Conservation (phyloP, 92 coral and sea anemone genomes). For the Zoanthus solanderi region DNA sequence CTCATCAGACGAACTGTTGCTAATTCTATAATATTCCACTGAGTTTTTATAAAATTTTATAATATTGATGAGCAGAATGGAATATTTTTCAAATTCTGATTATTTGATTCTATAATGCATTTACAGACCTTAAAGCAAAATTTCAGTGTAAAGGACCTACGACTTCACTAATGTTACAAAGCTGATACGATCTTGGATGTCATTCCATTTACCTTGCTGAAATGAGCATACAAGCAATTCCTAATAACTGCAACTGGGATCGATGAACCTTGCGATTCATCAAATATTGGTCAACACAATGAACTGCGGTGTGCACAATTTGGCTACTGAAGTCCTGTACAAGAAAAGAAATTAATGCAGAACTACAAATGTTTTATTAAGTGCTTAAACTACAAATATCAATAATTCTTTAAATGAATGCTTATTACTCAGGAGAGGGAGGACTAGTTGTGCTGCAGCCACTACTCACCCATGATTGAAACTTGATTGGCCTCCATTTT, state of each 20-base stretch:
- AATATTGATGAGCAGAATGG: too few species aligned
- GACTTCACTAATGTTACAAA: too few species aligned
- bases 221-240: conserved; percentile 93
- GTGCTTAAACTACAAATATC: neutral
- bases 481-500: too few species aligned
- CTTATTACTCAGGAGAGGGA: neutral
- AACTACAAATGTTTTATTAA: neutral
- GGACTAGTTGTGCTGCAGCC: neutral
- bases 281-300: conserved; percentile 88
- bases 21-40: too few species aligned
- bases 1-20: too few species aligned
- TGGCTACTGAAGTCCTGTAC: conserved; percentile 92
- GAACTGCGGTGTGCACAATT: conserved; percentile 92
- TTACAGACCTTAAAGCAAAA: too few species aligned
- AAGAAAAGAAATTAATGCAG: neutral
- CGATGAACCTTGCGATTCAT: conserved; percentile 88
- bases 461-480: neutral
- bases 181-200: neutral
- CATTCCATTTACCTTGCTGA: conserved; percentile 82
- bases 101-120: too few species aligned
- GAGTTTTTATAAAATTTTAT: too few species aligned
- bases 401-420: neutral
- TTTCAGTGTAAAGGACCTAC: too few species aligned
- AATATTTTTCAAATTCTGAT: too few species aligned
- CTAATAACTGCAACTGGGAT: conserved; percentile 89